Conservation (phyloP, 2,888 invertebrate genomes). For the Limnephilus rhombicus region DNA sequence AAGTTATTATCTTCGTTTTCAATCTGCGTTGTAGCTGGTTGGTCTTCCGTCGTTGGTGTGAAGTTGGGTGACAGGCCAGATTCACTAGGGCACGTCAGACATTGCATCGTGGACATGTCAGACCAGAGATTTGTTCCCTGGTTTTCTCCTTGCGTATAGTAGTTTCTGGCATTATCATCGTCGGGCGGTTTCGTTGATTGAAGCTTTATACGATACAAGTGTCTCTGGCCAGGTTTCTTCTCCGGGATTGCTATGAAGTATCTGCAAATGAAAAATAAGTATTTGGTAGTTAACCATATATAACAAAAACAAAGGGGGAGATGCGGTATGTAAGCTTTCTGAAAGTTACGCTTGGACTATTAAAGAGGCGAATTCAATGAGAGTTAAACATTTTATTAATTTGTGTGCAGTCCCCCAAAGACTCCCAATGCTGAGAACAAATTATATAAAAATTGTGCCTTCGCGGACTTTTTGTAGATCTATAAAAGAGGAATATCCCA, state of each 20-base stretch:
- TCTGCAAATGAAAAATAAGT: slow-evolving; percentile 73
- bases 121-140: slow-evolving; percentile 57
- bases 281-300: no score
- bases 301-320: no score
- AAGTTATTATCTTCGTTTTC: slow-evolving; percentile 18
- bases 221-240: slow-evolving; percentile 87
- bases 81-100: slow-evolving; percentile 78
- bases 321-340: no score
- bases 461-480: no score
- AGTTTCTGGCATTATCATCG: slow-evolving; percentile 32
- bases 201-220: slow-evolving; percentile 83
- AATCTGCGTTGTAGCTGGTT: slow-evolving; percentile 37
- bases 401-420: not conserved
- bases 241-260: slow-evolving; percentile 90
- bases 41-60: slow-evolving; percentile 37
- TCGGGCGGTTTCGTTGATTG: slow-evolving; percentile 53
- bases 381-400: no score
- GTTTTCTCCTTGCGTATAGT: slow-evolving; percentile 42
- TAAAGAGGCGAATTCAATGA: not conserved
- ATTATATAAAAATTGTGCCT: no score
- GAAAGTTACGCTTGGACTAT: no score
- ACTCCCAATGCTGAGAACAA: no score
- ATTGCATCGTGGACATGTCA: slow-evolving; percentile 72
- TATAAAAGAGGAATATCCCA: no score
- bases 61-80: slow-evolving; percentile 67